Conservation (phyloP, 2,113 vertebrate genomes). For the Diadophis punctatus region DNA sequence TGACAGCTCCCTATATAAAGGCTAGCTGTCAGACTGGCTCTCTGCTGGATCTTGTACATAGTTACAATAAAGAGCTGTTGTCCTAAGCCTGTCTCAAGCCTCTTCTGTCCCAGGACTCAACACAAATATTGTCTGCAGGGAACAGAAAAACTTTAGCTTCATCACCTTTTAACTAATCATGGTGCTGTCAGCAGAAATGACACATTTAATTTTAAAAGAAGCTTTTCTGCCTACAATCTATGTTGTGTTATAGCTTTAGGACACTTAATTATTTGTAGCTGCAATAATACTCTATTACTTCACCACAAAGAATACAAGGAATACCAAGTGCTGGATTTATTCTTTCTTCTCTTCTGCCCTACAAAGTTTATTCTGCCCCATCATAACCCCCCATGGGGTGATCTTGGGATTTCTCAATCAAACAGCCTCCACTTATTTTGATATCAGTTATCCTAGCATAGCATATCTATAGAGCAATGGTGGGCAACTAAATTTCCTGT, state of each 20-base stretch:
- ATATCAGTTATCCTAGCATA: background rate
- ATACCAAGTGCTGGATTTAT: background rate
- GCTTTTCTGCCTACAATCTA: slow-evolving; percentile 8
- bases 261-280: slow-evolving; percentile 18
- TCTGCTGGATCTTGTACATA: no score
- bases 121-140: background rate
- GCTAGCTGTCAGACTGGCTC: no score
- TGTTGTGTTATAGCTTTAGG: background rate
- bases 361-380: background rate
- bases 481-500: background rate
- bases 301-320: background rate
- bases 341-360: background rate
- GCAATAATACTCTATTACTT: rapidly evolving
- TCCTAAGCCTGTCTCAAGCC: no score
- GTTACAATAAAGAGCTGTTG: no score
- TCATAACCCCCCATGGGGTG: background rate
- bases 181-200: slow-evolving; percentile 22
- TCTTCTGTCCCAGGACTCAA: no score
- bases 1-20: no score
- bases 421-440: background rate
- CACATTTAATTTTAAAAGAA: slow-evolving; percentile 1
- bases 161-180: slow-evolving; percentile 15
- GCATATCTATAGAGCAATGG: background rate
- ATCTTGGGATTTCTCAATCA: background rate
- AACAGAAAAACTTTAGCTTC: slow-evolving; percentile 2